phyloP scores from a whole-genome alignment of 2,888 invertebrate genomes.

The Sesia bembeciformis region DNA sequence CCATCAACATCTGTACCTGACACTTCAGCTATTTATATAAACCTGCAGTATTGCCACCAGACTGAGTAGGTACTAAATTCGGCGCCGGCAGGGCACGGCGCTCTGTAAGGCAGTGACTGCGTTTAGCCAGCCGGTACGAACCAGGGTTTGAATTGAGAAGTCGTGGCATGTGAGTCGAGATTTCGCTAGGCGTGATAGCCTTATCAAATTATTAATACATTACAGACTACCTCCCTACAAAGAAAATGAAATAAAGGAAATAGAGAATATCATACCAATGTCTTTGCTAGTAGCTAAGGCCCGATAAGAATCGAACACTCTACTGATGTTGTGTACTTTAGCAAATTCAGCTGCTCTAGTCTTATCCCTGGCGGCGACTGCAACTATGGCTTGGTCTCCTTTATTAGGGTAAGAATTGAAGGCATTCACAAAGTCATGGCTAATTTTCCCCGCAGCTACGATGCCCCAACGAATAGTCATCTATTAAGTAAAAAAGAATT shows the following conservation, averaged over 20 bases:
- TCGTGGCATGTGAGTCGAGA: no score
- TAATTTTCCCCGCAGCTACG: constrained; percentile 86
- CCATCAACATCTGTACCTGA: no score
- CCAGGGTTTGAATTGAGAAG: no score
- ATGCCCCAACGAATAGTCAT: constrained; percentile 87
- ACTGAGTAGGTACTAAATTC: no score
- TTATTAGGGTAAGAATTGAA: constrained; percentile 76
- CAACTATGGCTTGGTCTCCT: constrained; percentile 80
- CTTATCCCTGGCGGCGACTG: constrained; percentile 83
- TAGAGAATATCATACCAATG: constrained; percentile 74
- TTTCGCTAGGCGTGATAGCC: no score
- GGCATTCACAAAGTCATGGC: constrained; percentile 86
- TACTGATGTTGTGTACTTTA: constrained; percentile 77
- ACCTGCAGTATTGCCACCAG: no score
- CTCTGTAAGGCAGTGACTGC: no score
- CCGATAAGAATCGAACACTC: constrained; percentile 82
- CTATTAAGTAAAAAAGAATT: constrained; percentile 17
- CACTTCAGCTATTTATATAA: no score
- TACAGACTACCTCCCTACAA: no score
- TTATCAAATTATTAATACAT: no score
- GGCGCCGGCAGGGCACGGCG: no score
- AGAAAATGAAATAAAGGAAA: background rate
- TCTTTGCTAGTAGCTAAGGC: constrained; percentile 81
- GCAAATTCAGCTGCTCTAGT: constrained; percentile 84
- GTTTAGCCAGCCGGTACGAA: no score